These are phyloP conservation scores for Schizopygopsis pylzovi DNA, from an alignment of 2,797 vertebrate species.

Conservation along the genomic window DNA sequence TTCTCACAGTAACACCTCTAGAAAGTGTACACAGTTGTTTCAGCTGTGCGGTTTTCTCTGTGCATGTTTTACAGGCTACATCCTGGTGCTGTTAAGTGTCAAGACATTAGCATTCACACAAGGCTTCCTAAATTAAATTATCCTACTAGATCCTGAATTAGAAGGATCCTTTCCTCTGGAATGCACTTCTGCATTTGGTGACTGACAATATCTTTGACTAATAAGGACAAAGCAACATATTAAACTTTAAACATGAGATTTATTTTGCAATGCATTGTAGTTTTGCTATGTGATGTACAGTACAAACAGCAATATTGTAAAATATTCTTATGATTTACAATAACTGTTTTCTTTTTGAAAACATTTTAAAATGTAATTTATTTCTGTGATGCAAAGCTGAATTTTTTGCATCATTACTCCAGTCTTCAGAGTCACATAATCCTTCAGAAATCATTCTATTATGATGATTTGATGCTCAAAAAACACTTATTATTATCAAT, in stretches of 20 bases:
- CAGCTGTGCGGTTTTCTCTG: not conserved
- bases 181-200: not conserved
- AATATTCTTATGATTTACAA: not conserved
- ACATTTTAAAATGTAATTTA: not conserved
- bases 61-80: not conserved
- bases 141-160: not conserved
- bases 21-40: conserved; percentile 8
- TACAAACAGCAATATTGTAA: not conserved
- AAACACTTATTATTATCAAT: no score
- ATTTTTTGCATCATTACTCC: no score
- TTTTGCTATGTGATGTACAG: not conserved
- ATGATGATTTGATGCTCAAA: no score
- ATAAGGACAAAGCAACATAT: not conserved
- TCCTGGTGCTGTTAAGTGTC: not conserved
- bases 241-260: not conserved
- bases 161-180: not conserved
- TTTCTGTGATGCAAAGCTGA: no score
- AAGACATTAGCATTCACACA: not conserved
- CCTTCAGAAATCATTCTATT: no score
- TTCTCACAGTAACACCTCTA: not conserved
- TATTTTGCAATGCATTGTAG: not conserved
- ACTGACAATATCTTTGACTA: not conserved
- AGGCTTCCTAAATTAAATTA: not conserved
- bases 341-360: not conserved
- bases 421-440: no score